Evolutionary conservation across 2,888 invertebrate genomes (phyloP).

Genomic region (Cataglyphis rosenhaueri): DNA sequence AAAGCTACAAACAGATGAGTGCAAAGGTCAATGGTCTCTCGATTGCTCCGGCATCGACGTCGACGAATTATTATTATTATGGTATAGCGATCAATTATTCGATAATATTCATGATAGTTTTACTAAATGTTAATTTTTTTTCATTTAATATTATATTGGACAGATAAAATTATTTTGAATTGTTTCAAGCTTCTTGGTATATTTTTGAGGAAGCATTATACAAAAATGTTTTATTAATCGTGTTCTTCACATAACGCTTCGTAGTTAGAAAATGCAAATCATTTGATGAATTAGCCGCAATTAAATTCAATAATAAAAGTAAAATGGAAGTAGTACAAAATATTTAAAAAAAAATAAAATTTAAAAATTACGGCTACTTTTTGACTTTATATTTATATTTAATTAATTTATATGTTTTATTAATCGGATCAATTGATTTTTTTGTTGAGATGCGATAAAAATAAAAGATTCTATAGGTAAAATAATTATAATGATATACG

Average conservation of each 20-base stretch:
- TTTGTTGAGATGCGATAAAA: background rate
- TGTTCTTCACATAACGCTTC: background rate
- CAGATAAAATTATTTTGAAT: background rate
- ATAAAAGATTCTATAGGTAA: background rate
- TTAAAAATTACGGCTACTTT: background rate
- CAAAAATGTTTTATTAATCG: conserved; percentile 27
- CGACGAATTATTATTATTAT: conserved; percentile 58
- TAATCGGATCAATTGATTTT: background rate
- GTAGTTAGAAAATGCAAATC: background rate
- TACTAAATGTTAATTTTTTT: conserved; percentile 4
- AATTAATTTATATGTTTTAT: background rate
- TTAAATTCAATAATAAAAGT: background rate
- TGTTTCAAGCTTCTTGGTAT: background rate
- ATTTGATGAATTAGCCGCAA: background rate
- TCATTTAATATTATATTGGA: background rate
- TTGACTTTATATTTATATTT: background rate
- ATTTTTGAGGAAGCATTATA: background rate
- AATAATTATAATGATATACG: conserved; percentile 27
- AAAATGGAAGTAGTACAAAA: background rate
- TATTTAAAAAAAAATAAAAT: background rate
- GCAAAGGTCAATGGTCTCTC: conserved; percentile 62
- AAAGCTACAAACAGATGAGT: conserved; percentile 53
- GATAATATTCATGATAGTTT: conserved; percentile 9
- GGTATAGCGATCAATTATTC: background rate
- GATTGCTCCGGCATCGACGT: conserved; percentile 15